Base-by-base conservation (phyloP, 2,888 invertebrate genomes). In the Allygus modestus region DNA sequence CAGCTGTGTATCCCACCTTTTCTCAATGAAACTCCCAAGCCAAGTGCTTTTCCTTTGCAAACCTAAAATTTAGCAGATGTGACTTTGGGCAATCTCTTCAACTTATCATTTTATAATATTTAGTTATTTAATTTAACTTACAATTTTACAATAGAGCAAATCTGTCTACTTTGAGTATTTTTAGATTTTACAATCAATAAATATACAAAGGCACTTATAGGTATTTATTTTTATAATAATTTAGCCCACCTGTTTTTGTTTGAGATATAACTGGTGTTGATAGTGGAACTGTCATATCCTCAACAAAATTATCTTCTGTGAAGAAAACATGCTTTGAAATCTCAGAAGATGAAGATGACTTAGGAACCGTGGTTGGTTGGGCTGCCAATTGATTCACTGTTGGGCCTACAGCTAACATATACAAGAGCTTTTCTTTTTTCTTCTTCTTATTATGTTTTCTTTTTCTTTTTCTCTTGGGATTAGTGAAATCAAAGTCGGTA, bases 401-500 rank as follows among this genome's bases (percentile, higher is more conserved):
- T 31, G 79, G 58, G 5, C 79, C 79, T 20, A 79, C 79, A 28
- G 79, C 79, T 1, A 28, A 11, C 58, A 79, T 23, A 26, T 77
- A 31, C 23, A 11, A 20, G 20, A 20, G 79, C 28, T 20, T 33
- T 20, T 58, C 79, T 20, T 23, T 79, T 23, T 58, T 79, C 37
- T 79, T 79, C 58, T 79, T 79, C 23, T 54, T 58, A n/a, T 46
- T 51, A 20, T 79, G 79, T 79, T 79, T 79, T 79, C 79, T 79
- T 33, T 33, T 58, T 33, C 79, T 31, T 58, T 58, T 79, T 17
- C 28, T 17, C 43, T 51, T 73, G n/a, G 20, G 54, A 23, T 15
- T 46, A 12, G 9, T 46, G 12, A 1, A 15, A 15, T 11, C 17
- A 17, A 46, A 15, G 12, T 46, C 46, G 7, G 20, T n/a, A 23